phyloP scores from a whole-genome alignment of 2,113 vertebrate species.

The Pelvicachromis taeniatus region DNA sequence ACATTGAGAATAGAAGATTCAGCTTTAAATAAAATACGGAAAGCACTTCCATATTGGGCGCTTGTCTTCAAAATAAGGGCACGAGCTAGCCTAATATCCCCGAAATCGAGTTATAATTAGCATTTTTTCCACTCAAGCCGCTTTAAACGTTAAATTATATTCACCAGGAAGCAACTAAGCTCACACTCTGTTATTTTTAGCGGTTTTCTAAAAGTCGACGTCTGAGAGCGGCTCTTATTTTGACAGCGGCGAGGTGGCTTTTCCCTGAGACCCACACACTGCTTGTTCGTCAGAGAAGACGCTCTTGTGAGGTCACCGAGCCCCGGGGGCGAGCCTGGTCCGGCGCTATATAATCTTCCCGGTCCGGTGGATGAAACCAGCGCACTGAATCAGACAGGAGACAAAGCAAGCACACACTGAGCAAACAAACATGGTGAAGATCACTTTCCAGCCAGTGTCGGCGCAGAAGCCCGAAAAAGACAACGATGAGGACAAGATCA shows the following conservation, averaged over 20 bases:
- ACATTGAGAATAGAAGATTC: conserved; percentile 29
- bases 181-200: rapidly evolving
- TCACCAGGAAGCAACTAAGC: rapidly evolving
- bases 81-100: rapidly evolving
- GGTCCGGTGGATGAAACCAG: conserved; percentile 21
- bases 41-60: conserved; percentile 71
- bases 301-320: conserved; percentile 62
- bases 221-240: conserved; percentile 39
- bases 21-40: conserved; percentile 72
- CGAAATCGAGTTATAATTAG: rapidly evolving
- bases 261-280: conserved; percentile 61
- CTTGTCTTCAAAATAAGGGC: conserved; percentile 62
- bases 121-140: rapidly evolving
- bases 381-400: conserved; percentile 17
- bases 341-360: conserved; percentile 47
- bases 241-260: conserved; percentile 54
- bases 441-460: conserved; percentile 80
- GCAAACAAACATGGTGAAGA: conserved; percentile 83
- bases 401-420: neutral
- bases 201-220: neutral
- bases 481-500: conserved; percentile 69
- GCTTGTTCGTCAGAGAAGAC: conserved; percentile 63
- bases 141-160: rapidly evolving
- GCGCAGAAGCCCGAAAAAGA: conserved; percentile 81
- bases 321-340: conserved; percentile 44